Evolutionary conservation across 1,140 invertebrate genomes (phyloP), one percentile per base, ranked within the genome.

Genomic region (Brachionus koreanus): DNA sequence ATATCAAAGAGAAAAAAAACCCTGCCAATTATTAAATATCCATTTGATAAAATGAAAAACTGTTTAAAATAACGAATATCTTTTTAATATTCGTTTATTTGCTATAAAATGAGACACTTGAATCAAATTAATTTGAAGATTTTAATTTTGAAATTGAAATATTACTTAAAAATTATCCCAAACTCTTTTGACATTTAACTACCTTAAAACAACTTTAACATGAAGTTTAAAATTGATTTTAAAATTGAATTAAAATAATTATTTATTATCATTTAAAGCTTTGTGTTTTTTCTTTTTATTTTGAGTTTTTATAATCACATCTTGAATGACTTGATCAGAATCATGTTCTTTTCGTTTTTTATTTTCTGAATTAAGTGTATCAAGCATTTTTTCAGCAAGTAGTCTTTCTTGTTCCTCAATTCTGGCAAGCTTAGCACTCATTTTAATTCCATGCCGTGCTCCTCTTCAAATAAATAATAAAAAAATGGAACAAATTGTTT

Each of bases 361-460:
- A 39, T 69, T 33, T 46, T 46, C 69, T 13, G 69, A 72, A 42
- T 72, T 46, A 9, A 33, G 39, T 19, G 46, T 74, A 13, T 9
- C 13, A 23, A 74, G n/a, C 39, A 74, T 37, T 43, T 85, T 85
- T 88, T 87, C 52, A 88, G 93, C 92, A 91, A 86, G 37, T 13
- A 83, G 43, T 52, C 83, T 83, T 76, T 89, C 88, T 83, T 88
- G 87, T 65, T 88, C 84, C 65, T 86, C 82, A 10, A 88, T 83
- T 79, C 87, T 79, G 5, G 83, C 83, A 19, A 88, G 83, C 77
- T 89, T 89, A 7, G 86, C 88, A 84, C 85, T 86, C 83, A 87
- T 83, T 77, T 86, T 87, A 6, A 86, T 84, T 0, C 88, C 88
- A 84, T 88, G 87, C 23, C 88, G 84, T 25, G 87, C 87, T 83